Evolutionary conservation across 2,888 invertebrate genomes (phyloP), one percentile per base, ranked within the genome.

Genomic region (Augiades crinisus): DNA sequence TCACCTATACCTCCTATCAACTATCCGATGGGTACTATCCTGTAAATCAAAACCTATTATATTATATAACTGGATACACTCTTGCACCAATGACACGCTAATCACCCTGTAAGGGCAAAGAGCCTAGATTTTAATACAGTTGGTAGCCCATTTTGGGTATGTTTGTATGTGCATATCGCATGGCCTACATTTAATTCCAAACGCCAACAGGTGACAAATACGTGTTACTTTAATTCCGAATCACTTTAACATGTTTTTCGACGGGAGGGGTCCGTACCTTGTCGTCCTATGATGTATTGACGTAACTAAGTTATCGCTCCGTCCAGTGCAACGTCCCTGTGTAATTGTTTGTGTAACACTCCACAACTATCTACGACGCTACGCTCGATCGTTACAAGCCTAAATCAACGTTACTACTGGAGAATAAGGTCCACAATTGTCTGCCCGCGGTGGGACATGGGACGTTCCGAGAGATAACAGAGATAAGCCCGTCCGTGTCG

Each of bases 261-360:
- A 34, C 24, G 49, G 49, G 49, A 34, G 47, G 31, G 12, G 40
- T 8, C 41, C 49, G 27, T 8, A 6, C 49, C 41, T 34, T 22
- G 45, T 36, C 49, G 49, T 41, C 49, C 49, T 27, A 36, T 36
- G 49, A 50, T 43, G 49, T 50, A 50, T 50, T 41, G 41, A 50
- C 49, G 49, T 55, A 45, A 55, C 51, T 47, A 44, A 54, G 58
- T 51, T 54, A 58, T 56, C 53, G 53, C 46, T 27, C 22, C 40
- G 40, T 49, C 38, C 53, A 53, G 58, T 55, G 58, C 60, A 56
- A 52, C 50, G 55, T 37, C 57, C 60, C 52, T 22, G 41, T 34
- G 49, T 50, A 43, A 50, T 50, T 50, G 49, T 50, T 50, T 50
- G 49, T 50, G 19, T 55, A 30, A 41, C 49, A 55, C 49, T 41